Conservation (phyloP, 2,113 vertebrate genomes). For the Pachycephala philippinensis region DNA sequence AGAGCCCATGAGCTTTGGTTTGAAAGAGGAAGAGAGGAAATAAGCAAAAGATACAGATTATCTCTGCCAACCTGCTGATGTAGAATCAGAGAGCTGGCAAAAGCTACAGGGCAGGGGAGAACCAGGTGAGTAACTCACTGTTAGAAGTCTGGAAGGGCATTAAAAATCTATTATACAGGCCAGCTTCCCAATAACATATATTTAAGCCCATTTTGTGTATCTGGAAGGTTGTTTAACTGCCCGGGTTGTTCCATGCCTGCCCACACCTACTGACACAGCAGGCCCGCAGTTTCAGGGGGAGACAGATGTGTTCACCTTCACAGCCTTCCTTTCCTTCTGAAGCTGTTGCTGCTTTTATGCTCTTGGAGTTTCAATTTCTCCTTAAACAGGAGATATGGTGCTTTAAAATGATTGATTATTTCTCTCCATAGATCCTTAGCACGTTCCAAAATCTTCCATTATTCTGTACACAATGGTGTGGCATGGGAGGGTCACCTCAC, state of each 20-base stretch:
- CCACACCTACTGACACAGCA: not conserved
- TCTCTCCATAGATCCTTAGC: not conserved
- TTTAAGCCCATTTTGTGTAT: not conserved
- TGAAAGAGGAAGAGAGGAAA: not conserved
- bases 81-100: not conserved
- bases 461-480: not conserved
- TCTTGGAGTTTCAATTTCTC: not conserved
- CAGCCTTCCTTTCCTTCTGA: not conserved
- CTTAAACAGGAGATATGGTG: not conserved
- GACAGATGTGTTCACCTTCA: not conserved
- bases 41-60: not conserved
- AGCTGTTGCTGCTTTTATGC: not conserved
- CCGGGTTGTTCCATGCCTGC: not conserved
- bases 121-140: not conserved
- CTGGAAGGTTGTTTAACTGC: not conserved
- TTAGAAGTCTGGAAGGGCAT: not conserved
- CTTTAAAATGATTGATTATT: not conserved
- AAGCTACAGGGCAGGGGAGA: not conserved
- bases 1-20: not conserved
- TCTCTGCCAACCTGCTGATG: not conserved
- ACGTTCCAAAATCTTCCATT: not conserved
- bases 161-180: not conserved
- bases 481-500: fast-evolving
- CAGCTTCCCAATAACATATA: not conserved
- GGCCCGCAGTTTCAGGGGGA: not conserved